These are phyloP conservation scores for Bursaphelenchus okinawaensis DNA, from an alignment of 2,888 invertebrate species.

Conservation along the genomic window DNA sequence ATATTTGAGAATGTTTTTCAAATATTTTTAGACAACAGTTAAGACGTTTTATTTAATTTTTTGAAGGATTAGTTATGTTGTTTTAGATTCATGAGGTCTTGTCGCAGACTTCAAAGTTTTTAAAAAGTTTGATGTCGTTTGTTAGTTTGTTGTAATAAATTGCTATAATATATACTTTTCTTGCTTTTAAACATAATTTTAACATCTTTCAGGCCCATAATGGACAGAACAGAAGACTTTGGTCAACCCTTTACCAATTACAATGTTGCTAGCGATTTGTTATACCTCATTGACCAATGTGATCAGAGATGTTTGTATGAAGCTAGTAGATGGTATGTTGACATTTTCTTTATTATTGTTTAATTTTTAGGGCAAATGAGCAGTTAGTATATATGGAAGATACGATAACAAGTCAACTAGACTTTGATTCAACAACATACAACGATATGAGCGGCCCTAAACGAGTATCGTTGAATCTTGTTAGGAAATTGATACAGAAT, in stretches of 20 bases:
- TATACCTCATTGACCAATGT: conserved; percentile 40
- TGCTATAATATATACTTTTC: too few relatives aligned
- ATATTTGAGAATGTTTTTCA: too few relatives aligned
- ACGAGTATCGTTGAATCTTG: conserved; percentile 14
- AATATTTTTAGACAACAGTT: too few relatives aligned
- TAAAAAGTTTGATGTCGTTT: too few relatives aligned
- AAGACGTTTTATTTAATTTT: too few relatives aligned
- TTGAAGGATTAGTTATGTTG: too few relatives aligned
- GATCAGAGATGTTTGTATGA: conserved; percentile 39
- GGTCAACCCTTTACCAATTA: background rate
- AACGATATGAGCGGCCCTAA: background rate
- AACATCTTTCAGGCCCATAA: background rate
- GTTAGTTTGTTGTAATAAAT: too few relatives aligned
- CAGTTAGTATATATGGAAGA: conserved; percentile 17
- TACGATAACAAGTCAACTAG: background rate
- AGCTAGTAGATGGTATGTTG: conserved; percentile 34
- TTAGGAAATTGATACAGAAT: conserved; percentile 18
- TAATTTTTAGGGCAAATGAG: conserved; percentile 25
- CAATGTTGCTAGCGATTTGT: conserved; percentile 34
- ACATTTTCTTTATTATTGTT: conserved; percentile 4
- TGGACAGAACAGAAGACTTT: background rate
- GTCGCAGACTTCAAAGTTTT: too few relatives aligned
- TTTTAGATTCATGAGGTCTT: too few relatives aligned
- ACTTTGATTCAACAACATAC: background rate
- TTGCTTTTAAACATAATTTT: too few relatives aligned